A percentile compares a stretch with the other conserved stretches of the same genome.
Evolutionary conservation across 2,113 vertebrate genomes (phyloP).

Genomic region (Plecotus auritus): DNA sequence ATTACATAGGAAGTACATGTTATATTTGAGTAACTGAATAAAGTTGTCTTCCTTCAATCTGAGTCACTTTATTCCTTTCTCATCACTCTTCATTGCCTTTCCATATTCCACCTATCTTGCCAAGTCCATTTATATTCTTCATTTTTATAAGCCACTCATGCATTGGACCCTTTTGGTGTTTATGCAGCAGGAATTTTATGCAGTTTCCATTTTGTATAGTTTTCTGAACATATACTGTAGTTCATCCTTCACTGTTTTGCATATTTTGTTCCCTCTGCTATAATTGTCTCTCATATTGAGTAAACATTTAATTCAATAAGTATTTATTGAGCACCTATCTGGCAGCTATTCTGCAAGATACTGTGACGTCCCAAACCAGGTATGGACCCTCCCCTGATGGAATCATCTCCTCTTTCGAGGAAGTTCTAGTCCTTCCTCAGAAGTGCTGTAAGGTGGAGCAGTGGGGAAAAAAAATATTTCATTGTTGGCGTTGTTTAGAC

Average conservation of each 20-base stretch:
- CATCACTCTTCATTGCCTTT: not conserved
- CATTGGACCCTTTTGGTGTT: not conserved
- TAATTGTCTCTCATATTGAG: not conserved
- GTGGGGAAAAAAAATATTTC: not conserved
- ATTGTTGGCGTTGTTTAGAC: not conserved
- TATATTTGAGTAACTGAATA: not conserved
- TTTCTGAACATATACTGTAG: not conserved
- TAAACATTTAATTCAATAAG: not conserved
- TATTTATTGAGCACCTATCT: not conserved
- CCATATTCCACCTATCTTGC: not conserved
- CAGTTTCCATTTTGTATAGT: not conserved
- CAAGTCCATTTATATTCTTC: not conserved
- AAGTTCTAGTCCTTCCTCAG: not conserved
- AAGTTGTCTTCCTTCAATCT: not conserved
- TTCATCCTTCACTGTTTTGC: not conserved
- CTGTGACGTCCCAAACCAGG: not conserved
- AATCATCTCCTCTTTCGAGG: not conserved
- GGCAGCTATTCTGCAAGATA: not conserved
- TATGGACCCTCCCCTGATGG: too few relatives aligned
- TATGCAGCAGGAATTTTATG: not conserved
- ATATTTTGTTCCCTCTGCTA: not conserved
- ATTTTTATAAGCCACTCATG: not conserved
- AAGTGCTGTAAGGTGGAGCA: too few relatives aligned
- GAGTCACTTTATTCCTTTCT: not conserved
- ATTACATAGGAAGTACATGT: not conserved